These are phyloP conservation scores for Orius laevigatus DNA, from an alignment of 1,140 invertebrate genomes.

Conservation along the genomic window DNA sequence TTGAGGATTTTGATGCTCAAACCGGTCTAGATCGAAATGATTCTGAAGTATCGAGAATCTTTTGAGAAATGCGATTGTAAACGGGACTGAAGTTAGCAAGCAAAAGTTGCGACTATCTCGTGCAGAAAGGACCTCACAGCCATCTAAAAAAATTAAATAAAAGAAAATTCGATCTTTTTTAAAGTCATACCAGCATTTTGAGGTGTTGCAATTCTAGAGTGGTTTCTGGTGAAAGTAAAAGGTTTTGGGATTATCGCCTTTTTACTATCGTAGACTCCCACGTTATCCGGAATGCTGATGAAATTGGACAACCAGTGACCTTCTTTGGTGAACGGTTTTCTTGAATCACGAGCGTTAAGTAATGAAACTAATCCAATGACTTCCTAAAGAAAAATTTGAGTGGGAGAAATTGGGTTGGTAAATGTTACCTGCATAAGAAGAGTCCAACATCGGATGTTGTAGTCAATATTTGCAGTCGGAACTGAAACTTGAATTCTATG, in stretches of 20 bases:
- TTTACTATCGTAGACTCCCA: neutral
- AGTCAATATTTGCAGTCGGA: conserved; percentile 2
- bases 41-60: conserved; percentile 73
- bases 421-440: too few relatives aligned
- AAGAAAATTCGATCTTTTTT: neutral
- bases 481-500: neutral
- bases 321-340: conserved; percentile 6
- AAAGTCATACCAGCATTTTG: neutral
- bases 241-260: neutral
- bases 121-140: conserved; percentile 28
- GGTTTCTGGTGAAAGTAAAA: neutral
- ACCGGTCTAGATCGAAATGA: conserved; percentile 50
- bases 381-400: too few relatives aligned
- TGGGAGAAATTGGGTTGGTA: too few relatives aligned
- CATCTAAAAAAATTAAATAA: conserved; percentile 27
- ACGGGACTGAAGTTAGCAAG: conserved; percentile 46
- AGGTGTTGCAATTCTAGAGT: neutral
- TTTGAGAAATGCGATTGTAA: conserved; percentile 79
- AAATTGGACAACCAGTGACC: conserved; percentile 9
- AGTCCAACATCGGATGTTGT: conserved; percentile 3
- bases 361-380: neutral
- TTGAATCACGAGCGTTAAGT: conserved; percentile 1
- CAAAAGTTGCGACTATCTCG: neutral
- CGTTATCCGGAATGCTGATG: neutral
- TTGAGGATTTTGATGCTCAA: conserved; percentile 52